Base-by-base conservation (phyloP, 2,113 vertebrate species). In the Plectropomus leopardus region DNA sequence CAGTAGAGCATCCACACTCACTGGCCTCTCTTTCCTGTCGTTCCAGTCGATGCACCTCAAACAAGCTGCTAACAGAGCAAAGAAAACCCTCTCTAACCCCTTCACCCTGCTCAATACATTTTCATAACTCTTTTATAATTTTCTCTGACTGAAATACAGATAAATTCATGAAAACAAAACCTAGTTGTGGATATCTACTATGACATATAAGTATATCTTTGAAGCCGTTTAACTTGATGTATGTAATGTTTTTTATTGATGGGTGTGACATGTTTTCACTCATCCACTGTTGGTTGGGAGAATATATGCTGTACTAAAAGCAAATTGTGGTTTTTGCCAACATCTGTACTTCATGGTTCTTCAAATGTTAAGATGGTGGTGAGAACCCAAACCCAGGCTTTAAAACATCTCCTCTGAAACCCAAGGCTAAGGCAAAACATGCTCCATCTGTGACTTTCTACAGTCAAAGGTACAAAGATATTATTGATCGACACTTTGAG, bases 11-110 rank as follows among this genome's bases (percentile, higher is more conserved):
- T 54, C 36, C 42, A 57, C 47, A 36, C n/a, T 24, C 28, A 34
- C 53, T 34, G 55, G 58, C 51, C 51, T 65, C 42, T 34, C 44
- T 51, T 47, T 58, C 30, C 28, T 55, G 32, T 82, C 50, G 72
- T 67, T 51, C 28, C 58, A 68, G 53, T 58, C 54, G 51, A 11
- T 45, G 67, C 59, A 24, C 16, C 34, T 34, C 54, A 73, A 67
- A 76, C 59, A 66, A 42, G 65, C 76, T 36, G 60, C 76, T 55
- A 60, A 77, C n/a, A 58, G 51, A 68, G 72, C 48, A 71, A 54
- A 76, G 76, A 59, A 58, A 69, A 64, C 55, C 68, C 59, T 65
- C 45, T 70, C 19, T 36, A 55, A 75, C 65, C 42, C 19, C 10
- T 42, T 74, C 28, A 50, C 51, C 36, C 26, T 42, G 47, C 50